Evolutionary conservation across 2,113 vertebrate genomes (phyloP), one percentile per base, ranked within the genome.

Genomic region (Mustelus asterias): DNA sequence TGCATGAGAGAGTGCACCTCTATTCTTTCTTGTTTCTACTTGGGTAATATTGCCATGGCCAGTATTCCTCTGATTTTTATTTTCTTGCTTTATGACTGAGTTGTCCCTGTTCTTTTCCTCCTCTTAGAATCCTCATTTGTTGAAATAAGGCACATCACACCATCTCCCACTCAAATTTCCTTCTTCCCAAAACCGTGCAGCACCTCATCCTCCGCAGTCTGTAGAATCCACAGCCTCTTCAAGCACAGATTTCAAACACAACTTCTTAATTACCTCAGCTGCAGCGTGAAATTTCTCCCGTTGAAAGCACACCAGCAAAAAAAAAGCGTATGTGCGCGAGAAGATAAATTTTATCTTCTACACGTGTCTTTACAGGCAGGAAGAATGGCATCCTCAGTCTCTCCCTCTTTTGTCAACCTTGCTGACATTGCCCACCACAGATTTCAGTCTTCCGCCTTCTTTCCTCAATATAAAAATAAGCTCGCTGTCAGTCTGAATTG

Each of bases 91-190:
- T 24, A 33, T 63, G 29, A 29, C 88, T 90, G 29, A 13, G 29
- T 16, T 63, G 54, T 33, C 48, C 88, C 48, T n/a, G 48, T 90
- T 54, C 54, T 63, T 63, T 60, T 33, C 3, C 54, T 63, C 54
- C 58, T 58, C 13, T 58, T 60, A 63, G 29, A 63, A 63, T 90
- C 48, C 29, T 16, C 54, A 58, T 33, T 29, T 63, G 58, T 63
- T 26, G 58, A 90, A 58, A 90, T 90, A 90, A 60, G 54, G 26
- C 88, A 90, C 13, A 60, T 90, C 88, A 63, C 88, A 90, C 88
- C 3, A 7, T 60, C 58, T 60, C 88, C 54, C 54, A 26, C 26
- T 60, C 88, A 63, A 60, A 92, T 58, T n/a, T 92, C 4, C 88
- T 92, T 14, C 60, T 63, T 63, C 29, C 58, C 29, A 63, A n/a